Percentiles rank a stretch among this genome's conserved stretches.
Conservation (phyloP, 2,797 vertebrate species). For the Chelonia mydas region DNA sequence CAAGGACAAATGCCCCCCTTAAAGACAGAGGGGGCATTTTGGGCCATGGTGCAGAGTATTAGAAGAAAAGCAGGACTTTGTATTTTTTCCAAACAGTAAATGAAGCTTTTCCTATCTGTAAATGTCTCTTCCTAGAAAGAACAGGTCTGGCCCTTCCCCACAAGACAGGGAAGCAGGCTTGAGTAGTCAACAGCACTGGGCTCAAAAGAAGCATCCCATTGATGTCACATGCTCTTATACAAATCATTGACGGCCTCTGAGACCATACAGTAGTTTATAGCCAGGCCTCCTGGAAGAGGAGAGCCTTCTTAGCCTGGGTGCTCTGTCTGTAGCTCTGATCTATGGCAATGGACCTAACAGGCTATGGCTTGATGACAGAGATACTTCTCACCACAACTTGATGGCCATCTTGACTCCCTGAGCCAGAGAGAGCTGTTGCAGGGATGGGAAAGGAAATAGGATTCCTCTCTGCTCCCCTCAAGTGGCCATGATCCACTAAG, state of each 20-base stretch:
- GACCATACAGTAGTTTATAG: not conserved
- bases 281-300: not conserved
- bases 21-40: no score
- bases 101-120: not conserved
- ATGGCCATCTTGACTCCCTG: not conserved
- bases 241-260: rapidly evolving
- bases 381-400: not conserved
- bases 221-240: not conserved
- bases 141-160: not conserved
- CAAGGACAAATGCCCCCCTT: no score
- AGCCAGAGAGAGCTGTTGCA: not conserved
- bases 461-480: not conserved
- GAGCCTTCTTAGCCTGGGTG: not conserved
- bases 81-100: not conserved
- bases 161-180: not conserved
- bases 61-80: not conserved
- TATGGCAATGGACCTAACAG: not conserved
- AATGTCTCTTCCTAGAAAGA: not conserved
- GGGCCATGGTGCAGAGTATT: not conserved
- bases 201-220: not conserved
- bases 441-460: not conserved
- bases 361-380: not conserved
- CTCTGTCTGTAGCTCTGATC: not conserved
- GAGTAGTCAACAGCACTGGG: not conserved
- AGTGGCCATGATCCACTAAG: not conserved